Evolutionary conservation across 92 coral and sea anemone species (phyloP).

Genomic region (Micromussa lordhowensis): DNA sequence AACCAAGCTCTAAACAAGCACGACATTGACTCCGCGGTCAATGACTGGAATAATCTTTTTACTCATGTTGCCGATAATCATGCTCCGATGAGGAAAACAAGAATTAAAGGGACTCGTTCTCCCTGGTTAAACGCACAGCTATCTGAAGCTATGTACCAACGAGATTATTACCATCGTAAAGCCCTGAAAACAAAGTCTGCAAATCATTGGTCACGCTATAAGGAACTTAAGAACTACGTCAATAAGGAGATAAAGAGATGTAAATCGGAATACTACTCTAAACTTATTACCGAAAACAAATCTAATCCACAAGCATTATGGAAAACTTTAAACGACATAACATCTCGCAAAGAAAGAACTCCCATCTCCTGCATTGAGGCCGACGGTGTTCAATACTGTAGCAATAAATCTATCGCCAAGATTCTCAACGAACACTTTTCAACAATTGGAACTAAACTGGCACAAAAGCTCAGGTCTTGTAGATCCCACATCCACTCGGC

Average conservation of each 20-base stretch:
- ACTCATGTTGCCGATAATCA: slow-evolving; percentile 32
- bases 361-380: slow-evolving; percentile 42
- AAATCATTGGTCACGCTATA: slow-evolving; percentile 36
- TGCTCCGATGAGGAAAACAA: slow-evolving; percentile 26
- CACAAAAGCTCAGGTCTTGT: background rate
- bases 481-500: background rate
- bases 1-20: slow-evolving; percentile 29
- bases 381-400: slow-evolving; percentile 44
- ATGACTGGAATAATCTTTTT: slow-evolving; percentile 30
- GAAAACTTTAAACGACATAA: slow-evolving; percentile 63
- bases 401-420: slow-evolving; percentile 40
- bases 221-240: slow-evolving; percentile 37
- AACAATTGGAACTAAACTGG: slow-evolving; percentile 12
- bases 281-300: slow-evolving; percentile 55
- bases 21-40: slow-evolving; percentile 41
- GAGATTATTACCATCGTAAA: slow-evolving; percentile 48
- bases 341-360: slow-evolving; percentile 47
- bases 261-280: slow-evolving; percentile 60
- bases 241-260: slow-evolving; percentile 57
- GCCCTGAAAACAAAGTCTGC: slow-evolving; percentile 44
- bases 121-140: slow-evolving; percentile 43
- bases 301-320: slow-evolving; percentile 50
- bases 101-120: slow-evolving; percentile 17
- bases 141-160: slow-evolving; percentile 18
- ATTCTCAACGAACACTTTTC: slow-evolving; percentile 46